A percentile compares a stretch with the other conserved stretches of the same genome.
phyloP scores from a whole-genome alignment of 2,113 vertebrate genomes.

The Nanorana parkeri region DNA sequence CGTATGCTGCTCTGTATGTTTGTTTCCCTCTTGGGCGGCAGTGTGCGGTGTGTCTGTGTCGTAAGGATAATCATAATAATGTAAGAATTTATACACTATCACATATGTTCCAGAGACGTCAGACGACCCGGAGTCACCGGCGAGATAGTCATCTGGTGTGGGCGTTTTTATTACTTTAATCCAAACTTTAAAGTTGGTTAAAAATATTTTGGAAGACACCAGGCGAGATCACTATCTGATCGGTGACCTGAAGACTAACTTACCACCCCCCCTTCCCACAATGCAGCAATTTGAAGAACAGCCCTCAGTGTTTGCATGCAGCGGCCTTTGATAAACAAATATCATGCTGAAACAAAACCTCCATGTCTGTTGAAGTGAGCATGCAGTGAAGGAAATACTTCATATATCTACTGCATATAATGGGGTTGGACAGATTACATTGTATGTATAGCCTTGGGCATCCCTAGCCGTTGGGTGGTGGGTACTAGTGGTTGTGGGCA shows the following conservation, averaged over 20 bases:
- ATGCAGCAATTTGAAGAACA: neutral
- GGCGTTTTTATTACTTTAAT: conserved; percentile 28
- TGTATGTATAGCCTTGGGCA: too few relatives aligned
- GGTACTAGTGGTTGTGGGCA: too few relatives aligned
- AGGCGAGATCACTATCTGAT: neutral
- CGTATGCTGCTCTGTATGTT: neutral
- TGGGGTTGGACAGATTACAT: too few relatives aligned
- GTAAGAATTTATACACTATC: neutral
- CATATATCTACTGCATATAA: too few relatives aligned
- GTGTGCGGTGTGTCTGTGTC: neutral
- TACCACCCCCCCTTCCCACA: neutral
- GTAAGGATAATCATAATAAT: neutral
- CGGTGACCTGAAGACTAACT: neutral
- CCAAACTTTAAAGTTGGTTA: conserved; percentile 8
- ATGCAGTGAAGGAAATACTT: too few relatives aligned
- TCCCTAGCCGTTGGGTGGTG: too few relatives aligned
- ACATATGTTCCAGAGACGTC: conserved; percentile 13
- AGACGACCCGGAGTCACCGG: neutral
- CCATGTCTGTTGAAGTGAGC: too few relatives aligned
- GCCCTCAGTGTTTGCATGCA: too few relatives aligned
- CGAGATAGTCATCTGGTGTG: neutral
- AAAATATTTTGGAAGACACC: neutral
- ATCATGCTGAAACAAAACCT: too few relatives aligned
- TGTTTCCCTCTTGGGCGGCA: neutral
- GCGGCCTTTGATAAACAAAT: too few relatives aligned